These are phyloP conservation scores for Gallinago jamesoni DNA, from an alignment of 2,113 vertebrate genomes.

Conservation along the genomic window DNA sequence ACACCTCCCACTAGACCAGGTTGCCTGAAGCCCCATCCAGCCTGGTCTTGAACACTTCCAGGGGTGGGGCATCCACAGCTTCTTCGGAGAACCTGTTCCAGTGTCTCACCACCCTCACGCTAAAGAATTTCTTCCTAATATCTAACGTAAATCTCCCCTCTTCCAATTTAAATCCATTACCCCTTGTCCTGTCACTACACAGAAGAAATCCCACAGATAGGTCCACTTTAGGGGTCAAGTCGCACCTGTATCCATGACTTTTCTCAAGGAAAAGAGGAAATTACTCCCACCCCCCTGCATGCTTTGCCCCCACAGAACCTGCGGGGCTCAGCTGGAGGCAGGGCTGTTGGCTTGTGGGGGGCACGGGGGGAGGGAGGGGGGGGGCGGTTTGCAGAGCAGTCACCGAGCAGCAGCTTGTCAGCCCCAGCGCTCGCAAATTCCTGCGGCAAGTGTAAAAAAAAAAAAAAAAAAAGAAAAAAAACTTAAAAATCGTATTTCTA, in stretches of 20 bases:
- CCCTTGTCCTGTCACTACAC: neutral
- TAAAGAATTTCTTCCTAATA: too few species aligned
- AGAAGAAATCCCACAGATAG: neutral
- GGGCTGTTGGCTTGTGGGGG: neutral
- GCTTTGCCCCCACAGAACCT: neutral
- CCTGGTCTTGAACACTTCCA: too few species aligned
- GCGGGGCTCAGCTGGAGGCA: neutral
- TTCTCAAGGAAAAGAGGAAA: neutral
- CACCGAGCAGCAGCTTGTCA: neutral
- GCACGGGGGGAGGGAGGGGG: neutral
- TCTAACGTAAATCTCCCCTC: too few species aligned
- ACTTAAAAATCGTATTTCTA: neutral
- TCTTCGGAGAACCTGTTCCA: too few species aligned
- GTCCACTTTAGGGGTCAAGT: neutral
- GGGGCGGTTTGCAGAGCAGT: neutral
- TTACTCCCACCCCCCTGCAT: rapidly evolving
- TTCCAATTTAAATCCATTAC: too few species aligned
- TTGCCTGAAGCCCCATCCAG: too few species aligned
- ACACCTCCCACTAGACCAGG: too few species aligned
- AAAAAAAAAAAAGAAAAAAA: neutral
- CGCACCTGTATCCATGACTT: rapidly evolving
- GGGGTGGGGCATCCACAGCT: too few species aligned
- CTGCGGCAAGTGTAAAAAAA: neutral
- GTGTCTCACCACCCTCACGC: neutral
- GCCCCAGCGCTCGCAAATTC: neutral